Conservation (phyloP, 2,797 vertebrate species). For the Crenichthys baileyi region DNA sequence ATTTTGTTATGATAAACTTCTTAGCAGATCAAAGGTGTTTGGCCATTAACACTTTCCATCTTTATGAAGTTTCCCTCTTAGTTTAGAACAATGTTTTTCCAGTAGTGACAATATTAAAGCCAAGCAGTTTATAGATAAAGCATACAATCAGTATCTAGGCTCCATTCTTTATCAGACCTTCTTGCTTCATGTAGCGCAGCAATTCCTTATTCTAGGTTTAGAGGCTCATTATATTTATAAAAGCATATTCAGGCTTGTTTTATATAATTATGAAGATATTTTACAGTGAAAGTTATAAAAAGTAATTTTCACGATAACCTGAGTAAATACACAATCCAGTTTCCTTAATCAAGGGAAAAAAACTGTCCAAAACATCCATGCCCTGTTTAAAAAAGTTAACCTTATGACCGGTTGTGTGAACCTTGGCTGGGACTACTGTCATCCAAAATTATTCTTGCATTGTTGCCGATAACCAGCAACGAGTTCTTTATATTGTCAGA, state of each 20-base stretch:
- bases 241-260: neutral
- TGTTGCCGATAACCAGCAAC: neutral
- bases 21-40: neutral
- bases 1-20: neutral
- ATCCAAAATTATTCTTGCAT: neutral
- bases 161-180: no score
- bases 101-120: neutral
- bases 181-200: neutral
- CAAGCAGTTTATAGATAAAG: neutral
- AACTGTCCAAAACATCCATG: neutral
- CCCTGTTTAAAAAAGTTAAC: neutral
- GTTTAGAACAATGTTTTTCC: neutral
- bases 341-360: neutral
- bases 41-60: neutral
- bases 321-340: no score
- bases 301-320: neutral
- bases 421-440: neutral
- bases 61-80: neutral
- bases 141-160: no score
- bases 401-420: neutral
- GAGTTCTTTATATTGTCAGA: neutral
- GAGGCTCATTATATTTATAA: neutral
- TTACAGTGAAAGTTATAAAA: neutral
- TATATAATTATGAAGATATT: neutral
- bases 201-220: neutral